Percentiles rank a stretch among this genome's conserved stretches.
Evolutionary conservation across 2,797 vertebrate genomes (phyloP).

Genomic region (Phaenicophaeus curvirostris): DNA sequence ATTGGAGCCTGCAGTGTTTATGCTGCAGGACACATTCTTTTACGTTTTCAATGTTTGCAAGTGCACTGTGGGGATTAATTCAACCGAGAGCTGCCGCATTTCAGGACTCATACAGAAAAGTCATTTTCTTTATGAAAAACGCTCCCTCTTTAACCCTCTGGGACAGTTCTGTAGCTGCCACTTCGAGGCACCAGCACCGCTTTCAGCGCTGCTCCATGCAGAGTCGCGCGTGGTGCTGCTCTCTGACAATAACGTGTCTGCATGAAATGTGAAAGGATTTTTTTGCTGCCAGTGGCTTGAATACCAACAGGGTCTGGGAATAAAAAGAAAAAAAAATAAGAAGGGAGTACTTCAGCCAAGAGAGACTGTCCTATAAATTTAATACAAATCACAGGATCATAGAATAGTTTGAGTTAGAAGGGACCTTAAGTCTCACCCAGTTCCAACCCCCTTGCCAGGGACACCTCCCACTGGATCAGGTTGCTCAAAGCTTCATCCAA

Average conservation of each 20-base stretch:
- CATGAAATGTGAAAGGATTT: not conserved
- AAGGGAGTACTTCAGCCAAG: not conserved
- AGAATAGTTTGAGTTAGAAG: no score
- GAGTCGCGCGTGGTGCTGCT: not conserved
- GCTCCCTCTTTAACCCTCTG: not conserved
- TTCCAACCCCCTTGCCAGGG: no score
- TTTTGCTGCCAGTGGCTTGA: not conserved
- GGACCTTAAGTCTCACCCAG: no score
- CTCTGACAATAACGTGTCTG: not conserved
- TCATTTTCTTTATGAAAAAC: constrained; percentile 9
- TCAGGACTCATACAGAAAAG: not conserved
- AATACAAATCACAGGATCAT: not conserved
- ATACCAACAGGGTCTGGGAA: not conserved
- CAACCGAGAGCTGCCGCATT: not conserved
- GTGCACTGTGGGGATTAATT: constrained; percentile 27
- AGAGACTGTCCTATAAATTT: not conserved
- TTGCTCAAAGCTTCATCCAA: no score
- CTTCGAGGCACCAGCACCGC: not conserved
- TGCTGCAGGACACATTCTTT: constrained; percentile 45
- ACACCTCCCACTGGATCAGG: no score
- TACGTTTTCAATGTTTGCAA: not conserved
- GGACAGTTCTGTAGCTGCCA: not conserved
- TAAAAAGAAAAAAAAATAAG: not conserved
- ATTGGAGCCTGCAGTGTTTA: not conserved
- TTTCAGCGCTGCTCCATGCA: not conserved